Conservation (phyloP, 2,888 invertebrate species). For the Halictus ligatus region DNA sequence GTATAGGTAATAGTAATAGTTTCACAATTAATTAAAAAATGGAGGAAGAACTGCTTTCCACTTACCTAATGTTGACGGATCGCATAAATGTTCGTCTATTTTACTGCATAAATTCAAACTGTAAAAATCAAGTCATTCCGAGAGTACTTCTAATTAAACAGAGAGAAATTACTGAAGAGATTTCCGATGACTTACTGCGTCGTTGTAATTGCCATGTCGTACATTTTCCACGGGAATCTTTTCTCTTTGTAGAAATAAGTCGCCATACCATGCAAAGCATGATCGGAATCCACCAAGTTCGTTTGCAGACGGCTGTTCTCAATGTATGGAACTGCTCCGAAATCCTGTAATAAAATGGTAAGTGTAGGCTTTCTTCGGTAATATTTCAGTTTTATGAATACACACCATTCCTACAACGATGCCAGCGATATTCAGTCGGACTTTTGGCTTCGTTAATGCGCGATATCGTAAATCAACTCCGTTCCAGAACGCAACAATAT, state of each 20-base stretch:
- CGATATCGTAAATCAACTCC: conserved; percentile 79
- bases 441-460: conserved; percentile 70
- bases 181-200: conserved; percentile 70
- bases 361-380: neutral
- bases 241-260: conserved; percentile 74
- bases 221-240: conserved; percentile 70
- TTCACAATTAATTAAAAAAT: neutral
- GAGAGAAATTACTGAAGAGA: neutral
- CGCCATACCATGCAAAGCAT: conserved; percentile 70
- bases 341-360: conserved; percentile 53
- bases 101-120: conserved; percentile 75
- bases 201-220: conserved; percentile 75
- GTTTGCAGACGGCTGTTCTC: conserved; percentile 60
- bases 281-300: conserved; percentile 71
- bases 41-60: neutral
- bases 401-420: conserved; percentile 72
- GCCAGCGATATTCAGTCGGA: conserved; percentile 78
- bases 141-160: neutral
- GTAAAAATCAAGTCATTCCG: conserved; percentile 12
- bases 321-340: conserved; percentile 71
- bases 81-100: conserved; percentile 61
- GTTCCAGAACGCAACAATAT: conserved; percentile 78
- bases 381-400: neutral
- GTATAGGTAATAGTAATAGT: too few relatives aligned
- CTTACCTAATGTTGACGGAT: conserved; percentile 73